Base-by-base conservation (phyloP, 2,888 invertebrate species). In the Bellardia pandia region DNA sequence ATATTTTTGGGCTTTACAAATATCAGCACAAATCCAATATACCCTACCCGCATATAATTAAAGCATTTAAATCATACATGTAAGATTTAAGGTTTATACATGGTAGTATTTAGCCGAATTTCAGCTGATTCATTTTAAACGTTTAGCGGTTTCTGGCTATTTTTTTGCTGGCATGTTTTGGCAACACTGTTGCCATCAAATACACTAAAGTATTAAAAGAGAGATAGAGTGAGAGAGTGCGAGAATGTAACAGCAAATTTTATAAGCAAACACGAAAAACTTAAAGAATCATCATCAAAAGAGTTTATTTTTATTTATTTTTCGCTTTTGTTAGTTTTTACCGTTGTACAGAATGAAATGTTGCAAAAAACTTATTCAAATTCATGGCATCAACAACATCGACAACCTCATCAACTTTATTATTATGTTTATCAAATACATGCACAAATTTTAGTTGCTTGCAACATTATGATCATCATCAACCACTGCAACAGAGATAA, bases 291-390 rank as follows among this genome's bases (percentile, higher is more conserved):
- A 23, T 75, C 58, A 23, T 75, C 58, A 51, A 60, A 60, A 42
- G n/a, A 56, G 60, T 51, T 51, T 72, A 14, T 53, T 13, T 53
- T 13, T 60, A 23, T 13, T 23, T 33, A 16, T 3, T n/a, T 68
- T n/a, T 33, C 7, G 30, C 16, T 58, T 7, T 37, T 78, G 13
- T 11, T 16, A 45, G 16, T 56, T 14, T 37, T 14, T n/a, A 48
- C 33, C 48, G 45, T 23, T 66, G 60, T 58, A 11, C 3, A 33
- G 48, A 45, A 58, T 16, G 23, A 68, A 69, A 85, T 60, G 68
- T 53, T 76, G 53, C 66, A 78, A 40, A 60, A 58, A 74, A 30
- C 16, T 66, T 56, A 66, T 78, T 78, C 72, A 66, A 72, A 68
- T 84, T 64, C 72, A 74, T 58, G 37, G 6, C 71, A 78, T 78